Evolutionary conservation across 35 echinoderm and acorn worm species (phyloP), one percentile per base, ranked within the genome.

Genomic region (Apostichopus californicus): DNA sequence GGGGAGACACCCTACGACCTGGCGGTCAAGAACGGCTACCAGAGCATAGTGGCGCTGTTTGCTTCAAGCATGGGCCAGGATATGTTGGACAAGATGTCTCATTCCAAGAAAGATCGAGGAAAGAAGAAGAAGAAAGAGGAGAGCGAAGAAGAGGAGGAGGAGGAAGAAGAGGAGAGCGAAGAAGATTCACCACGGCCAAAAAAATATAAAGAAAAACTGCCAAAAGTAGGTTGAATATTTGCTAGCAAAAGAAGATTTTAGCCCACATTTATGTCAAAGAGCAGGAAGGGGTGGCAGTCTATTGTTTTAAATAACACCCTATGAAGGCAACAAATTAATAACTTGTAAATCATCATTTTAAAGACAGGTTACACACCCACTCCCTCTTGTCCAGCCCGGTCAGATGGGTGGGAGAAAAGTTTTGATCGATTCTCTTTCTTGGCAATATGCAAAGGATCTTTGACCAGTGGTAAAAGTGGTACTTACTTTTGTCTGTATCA

Each of bases 21-120:
- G 9, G 97, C 97, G 12, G 92, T 99, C 12, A 94, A 93, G 78
- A 99, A 96, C 73, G 95, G 97, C 17, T 99, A 99, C 73, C 80
- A 96, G 63, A 93, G 78, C 75, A 93, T 96, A 13, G 93, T 91
- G 26, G 93, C 97, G 0, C 78, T 99, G 10, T 99, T 99, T 92
- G 93, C 97, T 13, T 93, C 93, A 26, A 95, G 93, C 55, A 96
- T 99, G 93, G 97, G 97, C 7, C 97, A 99, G 79, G 95, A 99
- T 57, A 96, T 96, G 93, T 83, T 99, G 83, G 91, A 95, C 61
- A 99, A 99, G 92, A 96, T 99, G 95, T 93, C 97, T 1, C 52
- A 94, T 58, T 94, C 94, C 13, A 94, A 95, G 92, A 98, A 95
- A 87, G 96, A 68, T 10, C 90, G 79, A 83, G 90, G 91, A 23